A percentile compares a stretch with the other conserved stretches of the same genome.
Evolutionary conservation across 2,888 invertebrate species (phyloP).

Genomic region (Aphidoletes aphidimyza): DNA sequence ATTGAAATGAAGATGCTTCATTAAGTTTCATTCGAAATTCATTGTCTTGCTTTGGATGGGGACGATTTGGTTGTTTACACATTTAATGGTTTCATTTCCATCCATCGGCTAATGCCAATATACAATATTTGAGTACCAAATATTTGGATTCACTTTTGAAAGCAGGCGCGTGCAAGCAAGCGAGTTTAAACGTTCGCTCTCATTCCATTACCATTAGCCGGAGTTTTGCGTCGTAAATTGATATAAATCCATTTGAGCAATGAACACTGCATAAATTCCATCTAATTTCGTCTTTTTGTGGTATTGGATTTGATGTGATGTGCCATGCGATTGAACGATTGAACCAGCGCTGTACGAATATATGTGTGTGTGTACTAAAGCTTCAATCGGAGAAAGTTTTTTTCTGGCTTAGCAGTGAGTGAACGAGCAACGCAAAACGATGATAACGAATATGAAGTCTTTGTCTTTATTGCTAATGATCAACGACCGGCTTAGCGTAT

Average conservation of each 20-base stretch:
- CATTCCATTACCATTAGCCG: background rate
- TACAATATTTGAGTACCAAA: background rate
- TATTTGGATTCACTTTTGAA: background rate
- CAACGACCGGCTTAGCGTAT: background rate
- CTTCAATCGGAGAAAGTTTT: too few species aligned
- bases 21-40: background rate
- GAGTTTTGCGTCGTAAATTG: background rate
- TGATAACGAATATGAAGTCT: background rate
- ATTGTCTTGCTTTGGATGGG: background rate
- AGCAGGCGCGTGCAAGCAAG: too few species aligned
- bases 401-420: too few species aligned
- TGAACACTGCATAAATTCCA: background rate
- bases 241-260: constrained; percentile 31
- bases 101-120: constrained; percentile 9
- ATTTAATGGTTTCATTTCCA: constrained; percentile 10
- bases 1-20: background rate
- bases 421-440: background rate
- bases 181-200: too few species aligned
- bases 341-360: too few species aligned
- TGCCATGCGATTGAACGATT: too few species aligned
- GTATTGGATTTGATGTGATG: background rate
- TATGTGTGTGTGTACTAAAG: too few species aligned
- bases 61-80: background rate
- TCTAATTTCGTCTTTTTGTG: background rate
- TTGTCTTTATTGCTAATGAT: background rate